These are phyloP conservation scores for Ptychochromis oligacanthus DNA, from an alignment of 2,113 vertebrate genomes.

Conservation along the genomic window DNA sequence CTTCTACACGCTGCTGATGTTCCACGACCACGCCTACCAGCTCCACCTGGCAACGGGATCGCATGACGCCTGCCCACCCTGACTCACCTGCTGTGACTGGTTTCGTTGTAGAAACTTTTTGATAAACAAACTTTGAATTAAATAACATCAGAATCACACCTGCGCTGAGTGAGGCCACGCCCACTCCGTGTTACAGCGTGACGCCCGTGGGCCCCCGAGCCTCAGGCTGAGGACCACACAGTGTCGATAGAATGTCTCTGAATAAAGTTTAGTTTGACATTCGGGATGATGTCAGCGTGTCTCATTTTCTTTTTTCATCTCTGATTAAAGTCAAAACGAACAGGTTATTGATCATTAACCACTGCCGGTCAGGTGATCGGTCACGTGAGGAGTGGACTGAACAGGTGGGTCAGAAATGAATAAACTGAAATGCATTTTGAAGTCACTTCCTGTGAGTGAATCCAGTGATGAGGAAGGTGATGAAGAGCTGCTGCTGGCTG, in stretches of 20 bases:
- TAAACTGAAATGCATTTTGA: too few species aligned
- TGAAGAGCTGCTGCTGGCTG: too few species aligned
- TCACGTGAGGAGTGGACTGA: too few species aligned
- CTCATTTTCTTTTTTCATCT: not conserved
- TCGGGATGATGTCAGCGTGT: not conserved
- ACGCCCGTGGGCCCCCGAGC: not conserved
- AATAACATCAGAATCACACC: not conserved
- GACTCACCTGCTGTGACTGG: not conserved
- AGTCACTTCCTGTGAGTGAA: too few species aligned
- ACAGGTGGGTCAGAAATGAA: too few species aligned
- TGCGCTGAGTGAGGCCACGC: not conserved
- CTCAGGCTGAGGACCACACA: not conserved
- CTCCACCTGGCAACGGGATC: conserved; percentile 89
- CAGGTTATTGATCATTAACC: not conserved
- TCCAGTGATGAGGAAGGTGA: too few species aligned
- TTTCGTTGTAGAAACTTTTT: not conserved
- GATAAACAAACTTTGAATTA: not conserved
- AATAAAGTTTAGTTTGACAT: not conserved
- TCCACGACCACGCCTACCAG: conserved; percentile 87
- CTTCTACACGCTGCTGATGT: conserved; percentile 89
- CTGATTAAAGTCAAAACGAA: not conserved
- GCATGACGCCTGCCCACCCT: conserved; percentile 86
- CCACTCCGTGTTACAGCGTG: not conserved
- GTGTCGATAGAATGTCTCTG: not conserved
- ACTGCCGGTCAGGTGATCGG: not conserved